A percentile compares a stretch with the other conserved stretches of the same genome.
Conservation (phyloP, 2,113 vertebrate species). For the Cheilinus undulatus region DNA sequence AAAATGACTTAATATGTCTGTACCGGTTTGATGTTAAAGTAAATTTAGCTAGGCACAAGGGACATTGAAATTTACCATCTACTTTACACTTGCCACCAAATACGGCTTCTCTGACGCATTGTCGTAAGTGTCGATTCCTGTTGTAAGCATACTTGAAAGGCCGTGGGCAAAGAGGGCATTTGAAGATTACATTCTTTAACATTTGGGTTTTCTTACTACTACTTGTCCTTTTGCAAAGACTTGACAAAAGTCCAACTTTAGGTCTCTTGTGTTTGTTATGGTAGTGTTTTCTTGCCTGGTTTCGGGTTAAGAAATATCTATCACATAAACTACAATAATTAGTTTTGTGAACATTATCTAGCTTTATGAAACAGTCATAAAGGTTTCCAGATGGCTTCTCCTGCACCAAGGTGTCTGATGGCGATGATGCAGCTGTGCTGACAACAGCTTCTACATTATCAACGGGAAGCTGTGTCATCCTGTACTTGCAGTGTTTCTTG, state of each 20-base stretch:
- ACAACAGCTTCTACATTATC: slow-evolving; percentile 12
- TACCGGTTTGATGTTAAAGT: slow-evolving; percentile 64
- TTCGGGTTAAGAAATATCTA: slow-evolving; percentile 55
- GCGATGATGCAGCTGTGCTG: not conserved
- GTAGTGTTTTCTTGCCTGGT: slow-evolving; percentile 55
- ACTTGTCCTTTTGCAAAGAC: slow-evolving; percentile 44
- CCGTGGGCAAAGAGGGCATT: slow-evolving; percentile 81
- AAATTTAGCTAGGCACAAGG: slow-evolving; percentile 75
- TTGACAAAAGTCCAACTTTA: slow-evolving; percentile 24
- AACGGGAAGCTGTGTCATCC: not conserved
- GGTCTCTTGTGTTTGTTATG: slow-evolving; percentile 51
- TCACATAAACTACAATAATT: slow-evolving; percentile 62
- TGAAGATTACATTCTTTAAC: slow-evolving; percentile 44
- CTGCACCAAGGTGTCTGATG: not conserved
- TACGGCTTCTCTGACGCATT: slow-evolving; percentile 71
- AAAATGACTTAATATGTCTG: slow-evolving; percentile 75
- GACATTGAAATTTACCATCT: slow-evolving; percentile 73
- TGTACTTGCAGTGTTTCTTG: slow-evolving; percentile 62
- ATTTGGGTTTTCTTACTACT: slow-evolving; percentile 40
- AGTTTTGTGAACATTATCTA: slow-evolving; percentile 72
- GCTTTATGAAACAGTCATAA: slow-evolving; percentile 75
- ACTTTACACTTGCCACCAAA: slow-evolving; percentile 58
- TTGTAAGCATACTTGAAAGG: slow-evolving; percentile 81
- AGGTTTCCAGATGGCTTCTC: slow-evolving; percentile 27
- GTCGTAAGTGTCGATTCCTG: slow-evolving; percentile 77